A percentile compares a stretch with the other conserved stretches of the same genome.
phyloP scores from a whole-genome alignment of 2,888 invertebrate genomes.

The Trisateles emortualis region DNA sequence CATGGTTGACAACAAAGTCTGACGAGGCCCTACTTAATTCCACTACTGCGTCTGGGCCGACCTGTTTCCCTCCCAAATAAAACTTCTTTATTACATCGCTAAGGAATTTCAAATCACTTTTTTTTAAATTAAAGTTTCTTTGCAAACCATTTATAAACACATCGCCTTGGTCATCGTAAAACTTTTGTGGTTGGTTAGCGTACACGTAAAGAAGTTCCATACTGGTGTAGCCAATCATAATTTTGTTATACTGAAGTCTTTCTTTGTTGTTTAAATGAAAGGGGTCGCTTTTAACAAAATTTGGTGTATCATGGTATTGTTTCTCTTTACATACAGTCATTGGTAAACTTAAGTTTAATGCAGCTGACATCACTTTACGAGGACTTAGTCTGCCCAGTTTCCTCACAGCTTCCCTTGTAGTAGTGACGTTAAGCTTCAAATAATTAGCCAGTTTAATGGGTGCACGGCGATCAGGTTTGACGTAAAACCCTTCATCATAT shows the following conservation, averaged over 20 bases:
- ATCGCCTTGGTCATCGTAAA: constrained; percentile 28
- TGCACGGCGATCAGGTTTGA: constrained; percentile 51
- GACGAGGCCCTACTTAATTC: constrained; percentile 54
- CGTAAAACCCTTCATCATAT: constrained; percentile 52
- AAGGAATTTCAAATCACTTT: constrained; percentile 32
- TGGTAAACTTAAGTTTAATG: constrained; percentile 40
- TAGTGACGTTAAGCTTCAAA: constrained; percentile 49
- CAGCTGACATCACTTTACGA: constrained; percentile 52
- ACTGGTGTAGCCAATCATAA: constrained; percentile 63
- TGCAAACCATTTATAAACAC: constrained; percentile 23
- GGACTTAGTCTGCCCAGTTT: constrained; percentile 53
- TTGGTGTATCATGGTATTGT: constrained; percentile 44
- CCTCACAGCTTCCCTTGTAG: constrained; percentile 51
- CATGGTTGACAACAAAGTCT: constrained; percentile 55
- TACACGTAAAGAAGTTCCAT: constrained; percentile 57
- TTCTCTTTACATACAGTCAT: constrained; percentile 59
- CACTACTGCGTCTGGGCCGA: constrained; percentile 46
- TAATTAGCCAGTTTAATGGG: constrained; percentile 57
- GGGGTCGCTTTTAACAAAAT: constrained; percentile 52
- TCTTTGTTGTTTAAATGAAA: constrained; percentile 45
- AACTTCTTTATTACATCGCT: constrained; percentile 44
- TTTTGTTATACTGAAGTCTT: constrained; percentile 44
- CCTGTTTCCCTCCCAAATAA: constrained; percentile 51
- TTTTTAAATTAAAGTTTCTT: constrained; percentile 23
- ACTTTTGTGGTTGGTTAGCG: constrained; percentile 43